Base-by-base conservation (phyloP, 2,113 vertebrate genomes). In the Sebastes schlegelii region DNA sequence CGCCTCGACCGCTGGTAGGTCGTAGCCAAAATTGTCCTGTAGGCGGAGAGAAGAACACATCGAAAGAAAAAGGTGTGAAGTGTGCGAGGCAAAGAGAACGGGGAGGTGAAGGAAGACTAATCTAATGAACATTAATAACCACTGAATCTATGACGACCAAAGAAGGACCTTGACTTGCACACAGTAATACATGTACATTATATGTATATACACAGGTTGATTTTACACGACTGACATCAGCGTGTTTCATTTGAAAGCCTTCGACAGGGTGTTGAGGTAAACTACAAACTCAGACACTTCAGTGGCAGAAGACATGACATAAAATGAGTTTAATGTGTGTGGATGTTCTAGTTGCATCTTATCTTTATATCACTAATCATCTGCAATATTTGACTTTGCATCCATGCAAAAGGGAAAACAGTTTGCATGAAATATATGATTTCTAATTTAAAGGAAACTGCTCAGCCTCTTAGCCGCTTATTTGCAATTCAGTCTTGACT, bases 1-100 rank as follows among this genome's bases (percentile, higher is more conserved):
- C 0, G 98, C 97, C 91, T 99, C 98, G 48, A 98, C 98, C 0
- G 98, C 98, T 0, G 98, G 97, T 1, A 99, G 95, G 93, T 99
- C 98, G 0, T 98, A 99, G 64, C 98, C 98, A 0, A 99, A 99
- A 90, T 99, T 99, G 90, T 99, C 98, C 98, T 99, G 90, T 11
- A 19, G 34, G 17, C 0, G 1, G 8, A 70, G 60, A 14, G 40
- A 55, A 60, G 5, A 67, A 43, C 6, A 10, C 46, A 13, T n/a
- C 0, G 4, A 17, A 42, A 61, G 2, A 12, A 43, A 74, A 21
- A 19, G 21, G 23, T 17, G 13, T 26, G 45, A 71, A 7, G 51
- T 51, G 61, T 23, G 13, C 2, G 3, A 23, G 49, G 34, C 17
- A 57, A 49, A 55, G 46, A 57, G 0, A 19, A 7, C 4, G 52